phyloP scores from a whole-genome alignment of 2,888 invertebrate genomes.

The Mechanitis mazaeus region DNA sequence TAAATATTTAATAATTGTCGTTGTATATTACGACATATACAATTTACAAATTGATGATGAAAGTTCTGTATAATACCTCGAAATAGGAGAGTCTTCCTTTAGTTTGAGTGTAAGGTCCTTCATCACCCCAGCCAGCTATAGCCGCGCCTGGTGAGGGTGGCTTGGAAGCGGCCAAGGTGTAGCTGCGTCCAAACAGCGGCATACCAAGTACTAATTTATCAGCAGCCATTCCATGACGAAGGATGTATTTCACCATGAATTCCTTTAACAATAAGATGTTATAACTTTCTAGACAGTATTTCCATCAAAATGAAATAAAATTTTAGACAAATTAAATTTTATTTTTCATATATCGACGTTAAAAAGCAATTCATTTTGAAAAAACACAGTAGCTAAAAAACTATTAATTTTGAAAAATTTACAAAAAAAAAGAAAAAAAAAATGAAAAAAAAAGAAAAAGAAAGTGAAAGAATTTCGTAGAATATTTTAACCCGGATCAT shows the following conservation, averaged over 20 bases:
- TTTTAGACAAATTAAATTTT: not conserved
- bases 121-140: slow-evolving; percentile 78
- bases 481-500: no score
- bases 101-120: slow-evolving; percentile 81
- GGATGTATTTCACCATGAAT: slow-evolving; percentile 81
- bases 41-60: no score
- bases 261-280: slow-evolving; percentile 57
- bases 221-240: slow-evolving; percentile 78
- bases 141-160: slow-evolving; percentile 75
- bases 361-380: no score
- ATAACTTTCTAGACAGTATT: not conserved
- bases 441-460: no score
- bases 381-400: no score
- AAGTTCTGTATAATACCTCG: slow-evolving; percentile 68
- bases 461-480: no score
- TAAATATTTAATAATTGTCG: no score
- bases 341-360: not conserved
- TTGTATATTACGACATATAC: no score
- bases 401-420: no score
- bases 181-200: slow-evolving; percentile 84
- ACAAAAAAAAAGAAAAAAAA: no score
- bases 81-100: slow-evolving; percentile 83
- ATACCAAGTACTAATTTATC: slow-evolving; percentile 83
- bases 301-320: not conserved
- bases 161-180: slow-evolving; percentile 77